These are phyloP conservation scores for Allobates femoralis DNA, from an alignment of 2,797 vertebrate genomes.

Conservation along the genomic window DNA sequence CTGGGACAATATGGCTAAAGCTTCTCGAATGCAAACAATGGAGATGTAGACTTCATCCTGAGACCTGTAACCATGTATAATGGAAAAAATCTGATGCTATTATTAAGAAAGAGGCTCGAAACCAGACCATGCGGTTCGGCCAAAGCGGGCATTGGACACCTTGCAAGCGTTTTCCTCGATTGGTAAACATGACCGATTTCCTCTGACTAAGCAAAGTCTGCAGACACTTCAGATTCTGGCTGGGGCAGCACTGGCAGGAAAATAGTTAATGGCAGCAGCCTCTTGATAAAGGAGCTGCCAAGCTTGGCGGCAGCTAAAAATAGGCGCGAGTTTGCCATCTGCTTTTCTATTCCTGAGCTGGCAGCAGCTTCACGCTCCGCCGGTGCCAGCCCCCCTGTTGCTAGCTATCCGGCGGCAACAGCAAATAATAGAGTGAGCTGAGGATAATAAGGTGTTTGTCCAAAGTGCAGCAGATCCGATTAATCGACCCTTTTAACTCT, in stretches of 20 bases:
- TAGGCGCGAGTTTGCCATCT: constrained; percentile 77
- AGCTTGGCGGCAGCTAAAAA: constrained; percentile 73
- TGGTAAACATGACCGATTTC: background rate
- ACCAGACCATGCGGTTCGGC: background rate
- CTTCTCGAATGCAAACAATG: background rate
- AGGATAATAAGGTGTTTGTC: constrained; percentile 71
- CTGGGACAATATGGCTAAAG: constrained; percentile 15
- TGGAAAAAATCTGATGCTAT: background rate
- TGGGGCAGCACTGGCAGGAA: constrained; percentile 36
- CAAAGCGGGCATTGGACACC: background rate
- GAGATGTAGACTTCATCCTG: background rate
- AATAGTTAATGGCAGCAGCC: constrained; percentile 57
- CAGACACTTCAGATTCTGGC: background rate
- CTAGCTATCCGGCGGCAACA: constrained; percentile 67
- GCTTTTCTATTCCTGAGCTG: constrained; percentile 72
- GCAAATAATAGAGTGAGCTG: constrained; percentile 68
- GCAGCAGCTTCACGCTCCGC: constrained; percentile 67
- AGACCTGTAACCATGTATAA: background rate
- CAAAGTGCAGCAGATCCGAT: constrained; percentile 67
- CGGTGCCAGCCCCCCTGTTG: constrained; percentile 70
- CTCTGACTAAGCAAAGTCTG: constrained; percentile 38
- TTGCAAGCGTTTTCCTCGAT: background rate
- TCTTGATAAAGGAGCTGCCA: constrained; percentile 62
- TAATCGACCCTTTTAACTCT: constrained; percentile 56
- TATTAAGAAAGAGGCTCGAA: too few species aligned